phyloP scores from a whole-genome alignment of 2,797 vertebrate genomes.

The Enteromius fasciolatus region DNA sequence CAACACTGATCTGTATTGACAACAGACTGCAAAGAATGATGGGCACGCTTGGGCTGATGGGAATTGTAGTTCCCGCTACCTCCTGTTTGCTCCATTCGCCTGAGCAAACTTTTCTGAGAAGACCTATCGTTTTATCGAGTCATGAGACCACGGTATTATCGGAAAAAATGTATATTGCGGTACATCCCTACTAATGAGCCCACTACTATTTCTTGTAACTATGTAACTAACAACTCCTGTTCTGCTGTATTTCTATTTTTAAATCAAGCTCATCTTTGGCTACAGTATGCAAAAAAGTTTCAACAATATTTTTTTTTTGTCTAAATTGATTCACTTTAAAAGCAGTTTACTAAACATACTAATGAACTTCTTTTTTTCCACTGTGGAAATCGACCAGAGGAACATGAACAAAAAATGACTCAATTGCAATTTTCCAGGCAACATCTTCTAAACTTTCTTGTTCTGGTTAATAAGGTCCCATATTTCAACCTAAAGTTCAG shows the following conservation, averaged over 20 bases:
- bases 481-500: conserved; percentile 15
- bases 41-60: too few species aligned
- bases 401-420: background rate
- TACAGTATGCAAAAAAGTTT: background rate
- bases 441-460: background rate
- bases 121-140: too few species aligned
- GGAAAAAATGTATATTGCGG: too few species aligned
- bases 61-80: too few species aligned
- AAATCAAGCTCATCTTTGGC: background rate
- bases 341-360: background rate
- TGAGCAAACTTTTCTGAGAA: too few species aligned
- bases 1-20: too few species aligned
- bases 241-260: conserved; percentile 13
- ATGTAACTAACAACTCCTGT: background rate
- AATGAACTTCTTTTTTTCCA: background rate
- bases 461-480: conserved; percentile 1
- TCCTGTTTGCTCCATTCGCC: too few species aligned
- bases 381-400: background rate
- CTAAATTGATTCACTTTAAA: background rate
- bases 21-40: too few species aligned
- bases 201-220: background rate
- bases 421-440: background rate
- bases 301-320: background rate
- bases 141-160: too few species aligned
- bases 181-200: too few species aligned